Base-by-base conservation (phyloP, 2,888 invertebrate species). In the Synanthedon andrenaeformis region DNA sequence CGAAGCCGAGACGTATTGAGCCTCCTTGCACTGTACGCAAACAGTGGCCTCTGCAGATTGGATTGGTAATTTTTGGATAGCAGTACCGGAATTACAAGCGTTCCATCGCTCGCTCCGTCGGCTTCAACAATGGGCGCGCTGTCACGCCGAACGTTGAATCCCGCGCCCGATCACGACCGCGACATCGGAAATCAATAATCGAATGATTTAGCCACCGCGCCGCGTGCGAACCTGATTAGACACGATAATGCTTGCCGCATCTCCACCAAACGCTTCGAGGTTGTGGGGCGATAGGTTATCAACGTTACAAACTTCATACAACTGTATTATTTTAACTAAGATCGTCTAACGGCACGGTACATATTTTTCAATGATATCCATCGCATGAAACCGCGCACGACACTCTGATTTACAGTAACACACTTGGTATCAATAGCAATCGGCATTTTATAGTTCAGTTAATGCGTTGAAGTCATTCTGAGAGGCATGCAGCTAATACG, bases 171-270 rank as follows among this genome's bases (percentile, higher is more conserved):
- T 86, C 87, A 87, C 86, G 87, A 87, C 84, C 85, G 84, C 82
- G 83, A 85, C 87, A 84, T 85, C 76, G 81, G 82, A 85, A 86
- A 86, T 87, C 87, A 87, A 86, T 87, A 87, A 87, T 82, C 83
- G 85, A 73, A 84, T 85, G 84, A 86, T 86, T 86, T 83, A 84
- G 86, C 86, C 86, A 85, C 85, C 74, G 86, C 81, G 77, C 83
- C 85, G 83, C 86, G 84, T 87, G 85, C 85, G 85, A 85, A 85
- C 82, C 82, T 81, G 86, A 87, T 86, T 85, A 82, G 85, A 81
- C 79, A 82, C 83, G 85, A 86, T 84, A 83, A 74, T 79, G 77
- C 76, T 71, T 79, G 77, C 74, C 76, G 72, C 77, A 71, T 79
- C 80, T 77, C 74, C 70, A 67, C 67, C 67, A 67, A 70, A 74